Percentiles rank a stretch among this genome's conserved stretches.
phyloP scores from a whole-genome alignment of 1,140 invertebrate genomes.

The Agrypnia vestita region DNA sequence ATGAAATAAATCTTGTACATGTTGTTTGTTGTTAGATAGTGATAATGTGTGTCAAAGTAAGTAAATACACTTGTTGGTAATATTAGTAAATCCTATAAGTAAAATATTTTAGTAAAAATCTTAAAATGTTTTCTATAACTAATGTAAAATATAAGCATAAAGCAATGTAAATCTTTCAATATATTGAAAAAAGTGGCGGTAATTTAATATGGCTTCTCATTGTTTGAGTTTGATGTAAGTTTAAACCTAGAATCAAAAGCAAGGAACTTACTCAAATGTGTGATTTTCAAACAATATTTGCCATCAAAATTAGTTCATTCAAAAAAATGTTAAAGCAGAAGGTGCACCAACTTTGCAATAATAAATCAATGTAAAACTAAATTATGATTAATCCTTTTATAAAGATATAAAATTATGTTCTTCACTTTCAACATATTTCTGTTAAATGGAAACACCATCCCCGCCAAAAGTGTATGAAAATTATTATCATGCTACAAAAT shows the following conservation, averaged over 20 bases:
- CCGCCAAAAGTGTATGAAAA: conserved; percentile 6
- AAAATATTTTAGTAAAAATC: background rate
- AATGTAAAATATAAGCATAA: conserved; percentile 34
- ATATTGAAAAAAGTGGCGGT: conserved; percentile 36
- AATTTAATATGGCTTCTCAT: background rate
- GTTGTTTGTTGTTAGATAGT: too few species aligned
- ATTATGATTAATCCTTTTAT: background rate
- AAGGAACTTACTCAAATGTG: background rate
- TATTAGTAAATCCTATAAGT: background rate
- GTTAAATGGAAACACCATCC: background rate
- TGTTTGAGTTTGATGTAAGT: background rate
- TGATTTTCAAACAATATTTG: background rate
- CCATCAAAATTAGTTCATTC: conserved; percentile 8
- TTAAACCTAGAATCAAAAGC: background rate
- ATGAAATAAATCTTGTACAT: too few species aligned
- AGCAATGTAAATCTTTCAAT: conserved; percentile 43
- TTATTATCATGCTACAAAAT: background rate
- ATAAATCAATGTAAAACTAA: background rate
- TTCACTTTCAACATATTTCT: background rate
- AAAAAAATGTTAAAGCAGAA: background rate
- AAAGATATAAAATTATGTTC: background rate
- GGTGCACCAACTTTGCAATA: conserved; percentile 21
- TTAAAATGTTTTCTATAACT: conserved; percentile 31
- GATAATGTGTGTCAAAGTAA: too few species aligned
- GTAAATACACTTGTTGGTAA: background rate